Conservation (phyloP, 2,888 invertebrate genomes). For the Polymixis lichenea region DNA sequence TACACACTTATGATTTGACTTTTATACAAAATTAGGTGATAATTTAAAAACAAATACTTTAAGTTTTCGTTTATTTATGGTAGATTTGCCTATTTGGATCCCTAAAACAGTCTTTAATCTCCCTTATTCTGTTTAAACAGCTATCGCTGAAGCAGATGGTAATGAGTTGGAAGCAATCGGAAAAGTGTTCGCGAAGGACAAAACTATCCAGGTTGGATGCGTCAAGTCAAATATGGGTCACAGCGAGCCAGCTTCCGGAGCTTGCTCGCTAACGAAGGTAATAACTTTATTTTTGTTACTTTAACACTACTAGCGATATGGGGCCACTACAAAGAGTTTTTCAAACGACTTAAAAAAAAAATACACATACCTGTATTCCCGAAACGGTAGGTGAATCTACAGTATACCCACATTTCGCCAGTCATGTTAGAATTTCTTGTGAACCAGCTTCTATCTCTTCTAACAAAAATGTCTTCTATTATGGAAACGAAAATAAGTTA, state of each 20-base stretch:
- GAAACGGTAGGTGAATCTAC: not conserved
- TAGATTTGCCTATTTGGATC: not conserved
- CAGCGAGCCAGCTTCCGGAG: constrained; percentile 76
- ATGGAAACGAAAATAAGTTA: not conserved
- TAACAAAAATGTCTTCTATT: not conserved
- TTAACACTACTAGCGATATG: not conserved
- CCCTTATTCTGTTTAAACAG: constrained; percentile 48
- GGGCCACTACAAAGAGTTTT: not conserved
- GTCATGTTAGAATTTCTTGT: not conserved
- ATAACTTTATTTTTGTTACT: not conserved
- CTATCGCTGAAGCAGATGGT: constrained; percentile 91
- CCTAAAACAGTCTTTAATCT: not conserved
- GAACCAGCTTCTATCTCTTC: not conserved
- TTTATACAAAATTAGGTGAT: too few relatives aligned
- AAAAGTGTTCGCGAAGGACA: constrained; percentile 87
- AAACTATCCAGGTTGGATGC: constrained; percentile 88
- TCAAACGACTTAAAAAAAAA: not conserved
- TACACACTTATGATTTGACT: too few relatives aligned
- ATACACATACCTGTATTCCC: not conserved
- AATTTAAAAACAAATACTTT: not conserved
- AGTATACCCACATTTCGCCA: not conserved
- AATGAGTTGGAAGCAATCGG: constrained; percentile 91
- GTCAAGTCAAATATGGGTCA: constrained; percentile 81
- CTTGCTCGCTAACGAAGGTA: constrained; percentile 90
- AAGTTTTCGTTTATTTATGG: not conserved